These are phyloP conservation scores for Globicephala melas DNA, from an alignment of 2,113 vertebrate genomes.

Conservation along the genomic window DNA sequence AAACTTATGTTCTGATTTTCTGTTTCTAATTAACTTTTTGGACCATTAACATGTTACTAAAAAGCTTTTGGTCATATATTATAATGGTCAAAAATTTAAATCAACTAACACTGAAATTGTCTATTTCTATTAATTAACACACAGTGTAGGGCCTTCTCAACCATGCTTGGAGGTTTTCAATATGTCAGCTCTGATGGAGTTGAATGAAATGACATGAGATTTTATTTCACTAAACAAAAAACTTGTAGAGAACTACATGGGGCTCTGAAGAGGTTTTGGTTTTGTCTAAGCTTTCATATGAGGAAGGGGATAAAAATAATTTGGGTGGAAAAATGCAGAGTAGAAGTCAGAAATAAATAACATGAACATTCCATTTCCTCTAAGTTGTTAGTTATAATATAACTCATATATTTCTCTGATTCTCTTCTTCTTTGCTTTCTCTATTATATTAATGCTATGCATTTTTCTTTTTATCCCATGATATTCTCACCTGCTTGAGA, in stretches of 20 bases:
- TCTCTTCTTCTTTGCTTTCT: background rate
- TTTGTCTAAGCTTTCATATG: background rate
- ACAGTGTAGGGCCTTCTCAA: rapidly evolving
- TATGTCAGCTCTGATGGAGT: background rate
- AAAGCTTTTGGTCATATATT: background rate
- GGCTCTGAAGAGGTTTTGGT: background rate
- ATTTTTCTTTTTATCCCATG: background rate
- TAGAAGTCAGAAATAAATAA: background rate
- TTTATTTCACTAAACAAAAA: background rate
- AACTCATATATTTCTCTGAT: background rate
- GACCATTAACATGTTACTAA: background rate
- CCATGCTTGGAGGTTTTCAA: background rate
- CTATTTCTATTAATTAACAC: background rate
- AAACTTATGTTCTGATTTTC: background rate
- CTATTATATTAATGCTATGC: background rate
- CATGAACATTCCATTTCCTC: background rate
- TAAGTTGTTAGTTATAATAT: background rate
- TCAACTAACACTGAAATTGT: background rate
- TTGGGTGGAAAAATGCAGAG: background rate
- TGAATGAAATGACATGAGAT: background rate
- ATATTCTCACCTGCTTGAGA: background rate
- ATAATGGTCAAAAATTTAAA: background rate
- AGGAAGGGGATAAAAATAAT: background rate
- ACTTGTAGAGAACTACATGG: background rate
- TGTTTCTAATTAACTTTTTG: background rate